phyloP scores from a whole-genome alignment of 2,797 vertebrate genomes.

The Amniataba percoides region DNA sequence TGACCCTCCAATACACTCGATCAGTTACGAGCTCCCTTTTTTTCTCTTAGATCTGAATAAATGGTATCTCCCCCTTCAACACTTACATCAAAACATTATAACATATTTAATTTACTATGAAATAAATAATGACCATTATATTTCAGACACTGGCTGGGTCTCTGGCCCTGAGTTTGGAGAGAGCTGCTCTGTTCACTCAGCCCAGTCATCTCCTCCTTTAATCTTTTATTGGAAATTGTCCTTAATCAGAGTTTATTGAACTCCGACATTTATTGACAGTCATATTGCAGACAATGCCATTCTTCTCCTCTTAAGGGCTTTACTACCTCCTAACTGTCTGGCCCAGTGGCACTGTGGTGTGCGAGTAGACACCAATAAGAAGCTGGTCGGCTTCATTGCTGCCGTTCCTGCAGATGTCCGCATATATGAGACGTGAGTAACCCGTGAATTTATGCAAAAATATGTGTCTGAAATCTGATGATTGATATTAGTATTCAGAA shows the following conservation, averaged over 20 bases:
- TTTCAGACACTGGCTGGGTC: slow-evolving; percentile 23
- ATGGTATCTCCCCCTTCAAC: slow-evolving; percentile 23
- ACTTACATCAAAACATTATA: slow-evolving; percentile 58
- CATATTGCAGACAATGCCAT: slow-evolving; percentile 20
- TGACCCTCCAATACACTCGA: not conserved
- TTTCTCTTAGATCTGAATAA: slow-evolving; percentile 37
- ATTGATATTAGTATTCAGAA: slow-evolving; percentile 25
- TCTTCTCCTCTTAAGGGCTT: slow-evolving; percentile 84
- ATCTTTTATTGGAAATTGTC: slow-evolving; percentile 24
- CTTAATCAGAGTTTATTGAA: slow-evolving; percentile 36
- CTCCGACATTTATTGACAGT: slow-evolving; percentile 30
- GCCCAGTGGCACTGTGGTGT: slow-evolving; percentile 95
- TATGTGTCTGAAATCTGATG: slow-evolving; percentile 16
- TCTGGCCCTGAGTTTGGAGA: slow-evolving; percentile 28
- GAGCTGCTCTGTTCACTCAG: slow-evolving; percentile 27
- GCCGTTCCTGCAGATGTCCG: slow-evolving; percentile 92
- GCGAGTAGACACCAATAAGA: slow-evolving; percentile 92
- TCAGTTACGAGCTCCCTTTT: slow-evolving; percentile 18
- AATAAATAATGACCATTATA: slow-evolving; percentile 52
- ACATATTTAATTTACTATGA: slow-evolving; percentile 56
- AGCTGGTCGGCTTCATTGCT: slow-evolving; percentile 96
- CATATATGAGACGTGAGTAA: slow-evolving; percentile 91
- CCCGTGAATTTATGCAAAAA: slow-evolving; percentile 27
- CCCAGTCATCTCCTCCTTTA: not conserved
- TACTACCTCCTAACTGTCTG: slow-evolving; percentile 93